Evolutionary conservation across 2,797 vertebrate genomes (phyloP).

Genomic region (Falco peregrinus): DNA sequence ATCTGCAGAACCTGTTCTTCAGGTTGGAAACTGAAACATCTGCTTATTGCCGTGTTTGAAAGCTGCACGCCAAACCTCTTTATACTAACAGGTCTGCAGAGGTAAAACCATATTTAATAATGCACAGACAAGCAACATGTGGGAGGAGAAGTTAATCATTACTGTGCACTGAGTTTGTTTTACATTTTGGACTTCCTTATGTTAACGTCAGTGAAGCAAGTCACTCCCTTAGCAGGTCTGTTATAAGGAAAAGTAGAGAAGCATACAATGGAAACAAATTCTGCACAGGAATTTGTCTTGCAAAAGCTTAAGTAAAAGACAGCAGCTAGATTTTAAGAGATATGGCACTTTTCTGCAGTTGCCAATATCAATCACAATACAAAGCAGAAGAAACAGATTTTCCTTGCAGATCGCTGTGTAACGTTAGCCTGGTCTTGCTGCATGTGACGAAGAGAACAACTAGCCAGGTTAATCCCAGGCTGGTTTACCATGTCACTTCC

Average conservation of each 20-base stretch:
- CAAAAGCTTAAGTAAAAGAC: background rate
- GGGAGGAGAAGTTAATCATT: conserved; percentile 65
- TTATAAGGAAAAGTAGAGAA: background rate
- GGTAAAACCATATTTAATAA: conserved; percentile 4
- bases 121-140: background rate
- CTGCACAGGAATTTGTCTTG: background rate
- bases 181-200: conserved; percentile 39
- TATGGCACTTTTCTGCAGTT: background rate
- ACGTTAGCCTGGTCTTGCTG: background rate
- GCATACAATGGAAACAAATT: background rate
- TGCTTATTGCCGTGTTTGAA: background rate
- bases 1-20: conserved; percentile 72
- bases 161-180: background rate
- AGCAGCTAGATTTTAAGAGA: background rate
- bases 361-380: background rate
- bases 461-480: background rate
- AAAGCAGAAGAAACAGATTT: background rate
- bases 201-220: background rate
- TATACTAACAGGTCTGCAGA: background rate
- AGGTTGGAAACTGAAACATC: conserved; percentile 61
- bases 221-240: background rate
- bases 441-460: background rate
- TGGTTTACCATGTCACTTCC: background rate
- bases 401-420: background rate
- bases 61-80: background rate